These are phyloP conservation scores for Lottia scabra DNA, from an alignment of 2,888 invertebrate genomes.

Conservation along the genomic window DNA sequence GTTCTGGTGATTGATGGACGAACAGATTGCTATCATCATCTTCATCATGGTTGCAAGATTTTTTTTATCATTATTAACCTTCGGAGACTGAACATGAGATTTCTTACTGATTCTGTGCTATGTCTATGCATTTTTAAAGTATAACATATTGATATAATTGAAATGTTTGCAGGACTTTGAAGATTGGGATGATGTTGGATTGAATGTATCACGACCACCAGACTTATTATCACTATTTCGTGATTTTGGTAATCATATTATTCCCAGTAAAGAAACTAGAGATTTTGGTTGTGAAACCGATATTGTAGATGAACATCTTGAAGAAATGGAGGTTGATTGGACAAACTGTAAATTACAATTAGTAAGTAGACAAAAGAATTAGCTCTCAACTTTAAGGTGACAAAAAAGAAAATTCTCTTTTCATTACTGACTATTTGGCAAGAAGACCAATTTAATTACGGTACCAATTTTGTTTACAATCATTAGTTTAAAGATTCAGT, in stretches of 20 bases:
- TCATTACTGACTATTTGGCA: too few species aligned
- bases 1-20: too few species aligned
- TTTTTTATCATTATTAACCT: too few species aligned
- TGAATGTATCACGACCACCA: constrained; percentile 85
- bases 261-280: constrained; percentile 43
- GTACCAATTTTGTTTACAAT: too few species aligned
- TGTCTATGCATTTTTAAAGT: not conserved
- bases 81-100: too few species aligned
- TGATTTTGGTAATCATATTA: constrained; percentile 64
- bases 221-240: constrained; percentile 75
- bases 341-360: constrained; percentile 40
- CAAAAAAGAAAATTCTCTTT: too few species aligned
- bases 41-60: too few species aligned
- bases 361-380: constrained; percentile 34
- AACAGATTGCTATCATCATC: too few species aligned
- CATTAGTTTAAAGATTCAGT: too few species aligned
- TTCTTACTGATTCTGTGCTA: too few species aligned
- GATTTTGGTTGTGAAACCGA: constrained; percentile 51
- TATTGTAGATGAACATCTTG: constrained; percentile 38
- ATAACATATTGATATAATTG: not conserved
- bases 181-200: constrained; percentile 91
- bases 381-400: too few species aligned
- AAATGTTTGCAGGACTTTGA: constrained; percentile 80
- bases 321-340: constrained; percentile 41
- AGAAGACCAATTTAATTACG: too few species aligned